These are phyloP conservation scores for Marmota flaviventris DNA, from an alignment of 2,113 vertebrate genomes.

Conservation along the genomic window DNA sequence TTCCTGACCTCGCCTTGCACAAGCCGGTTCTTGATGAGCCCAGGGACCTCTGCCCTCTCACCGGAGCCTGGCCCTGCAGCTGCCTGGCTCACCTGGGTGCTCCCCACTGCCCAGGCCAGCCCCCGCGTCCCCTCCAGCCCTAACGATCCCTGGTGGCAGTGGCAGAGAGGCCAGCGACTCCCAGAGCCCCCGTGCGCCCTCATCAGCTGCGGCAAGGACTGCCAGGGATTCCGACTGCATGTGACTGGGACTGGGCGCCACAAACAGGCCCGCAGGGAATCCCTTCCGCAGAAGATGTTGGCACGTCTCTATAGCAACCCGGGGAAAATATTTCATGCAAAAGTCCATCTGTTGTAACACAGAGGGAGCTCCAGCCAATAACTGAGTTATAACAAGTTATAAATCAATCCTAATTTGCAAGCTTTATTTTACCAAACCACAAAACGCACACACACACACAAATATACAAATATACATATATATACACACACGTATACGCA, in stretches of 20 bases:
- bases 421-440: conserved; percentile 83
- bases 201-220: conserved; percentile 86
- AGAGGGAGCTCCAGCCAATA: conserved; percentile 87
- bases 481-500: background rate
- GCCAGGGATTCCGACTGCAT: conserved; percentile 85
- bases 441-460: background rate
- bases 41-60: background rate
- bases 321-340: conserved; percentile 90
- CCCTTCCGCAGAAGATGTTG: conserved; percentile 88
- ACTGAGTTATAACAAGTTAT: conserved; percentile 77
- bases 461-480: background rate
- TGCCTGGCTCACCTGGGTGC: conserved; percentile 74
- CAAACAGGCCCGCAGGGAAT: conserved; percentile 89
- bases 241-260: conserved; percentile 83
- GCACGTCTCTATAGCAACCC: conserved; percentile 91
- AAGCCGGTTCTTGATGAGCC: background rate
- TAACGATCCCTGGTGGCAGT: conserved; percentile 80
- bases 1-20: background rate
- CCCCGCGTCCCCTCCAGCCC: background rate
- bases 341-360: conserved; percentile 90
- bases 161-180: conserved; percentile 80
- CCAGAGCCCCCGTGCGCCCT: conserved; percentile 80
- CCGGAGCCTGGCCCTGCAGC: conserved; percentile 56
- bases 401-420: conserved; percentile 88
- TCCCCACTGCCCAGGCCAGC: background rate